phyloP scores from a whole-genome alignment of 2,888 invertebrate species.

The Bellardia pandia region DNA sequence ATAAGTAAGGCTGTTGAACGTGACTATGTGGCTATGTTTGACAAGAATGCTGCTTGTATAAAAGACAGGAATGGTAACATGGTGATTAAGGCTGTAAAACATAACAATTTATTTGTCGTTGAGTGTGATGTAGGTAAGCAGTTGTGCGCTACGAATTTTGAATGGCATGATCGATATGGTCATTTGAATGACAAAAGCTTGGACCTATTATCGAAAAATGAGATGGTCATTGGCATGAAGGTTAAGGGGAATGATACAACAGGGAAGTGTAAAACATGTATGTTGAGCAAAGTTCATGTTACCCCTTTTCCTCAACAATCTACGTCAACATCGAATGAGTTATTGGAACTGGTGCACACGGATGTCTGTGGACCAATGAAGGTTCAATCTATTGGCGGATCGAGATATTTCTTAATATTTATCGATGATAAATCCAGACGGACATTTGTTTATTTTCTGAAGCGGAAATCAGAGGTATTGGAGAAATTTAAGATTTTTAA shows the following conservation, averaged over 20 bases:
- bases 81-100: slow-evolving; percentile 20
- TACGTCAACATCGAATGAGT: slow-evolving; percentile 20
- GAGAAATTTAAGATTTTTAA: too few species aligned
- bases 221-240: slow-evolving; percentile 57
- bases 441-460: too few species aligned
- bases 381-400: slow-evolving; percentile 25
- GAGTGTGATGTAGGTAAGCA: slow-evolving; percentile 7
- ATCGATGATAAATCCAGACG: too few species aligned
- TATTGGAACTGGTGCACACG: slow-evolving; percentile 55
- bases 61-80: slow-evolving; percentile 3
- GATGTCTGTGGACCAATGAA: slow-evolving; percentile 55
- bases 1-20: slow-evolving; percentile 42
- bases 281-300: slow-evolving; percentile 51
- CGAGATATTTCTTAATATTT: too few species aligned
- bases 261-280: slow-evolving; percentile 43
- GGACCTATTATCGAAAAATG: slow-evolving; percentile 21
- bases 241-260: background rate
- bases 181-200: too few species aligned
- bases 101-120: slow-evolving; percentile 45
- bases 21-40: slow-evolving; percentile 23
- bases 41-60: slow-evolving; percentile 22
- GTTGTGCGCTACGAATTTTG: slow-evolving; percentile 30
- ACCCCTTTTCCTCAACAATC: slow-evolving; percentile 47
- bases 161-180: slow-evolving; percentile 59
- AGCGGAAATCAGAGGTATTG: too few species aligned